These are phyloP conservation scores for Euura lappo DNA, from an alignment of 1,140 invertebrate species.

Conservation along the genomic window DNA sequence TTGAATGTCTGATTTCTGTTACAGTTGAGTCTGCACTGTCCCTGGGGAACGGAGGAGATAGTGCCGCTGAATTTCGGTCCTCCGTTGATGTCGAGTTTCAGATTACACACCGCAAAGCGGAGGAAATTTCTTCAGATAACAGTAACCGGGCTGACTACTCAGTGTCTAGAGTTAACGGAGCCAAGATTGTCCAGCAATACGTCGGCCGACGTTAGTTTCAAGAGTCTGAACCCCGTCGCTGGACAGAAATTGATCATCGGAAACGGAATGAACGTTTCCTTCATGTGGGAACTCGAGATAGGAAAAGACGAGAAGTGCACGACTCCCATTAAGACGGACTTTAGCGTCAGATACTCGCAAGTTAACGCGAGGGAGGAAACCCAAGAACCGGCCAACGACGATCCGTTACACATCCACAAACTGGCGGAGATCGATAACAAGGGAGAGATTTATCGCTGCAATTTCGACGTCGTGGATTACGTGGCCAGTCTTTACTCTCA, in stretches of 20 bases:
- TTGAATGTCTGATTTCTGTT: constrained; percentile 29
- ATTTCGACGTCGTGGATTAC: constrained; percentile 69
- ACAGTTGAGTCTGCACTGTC: constrained; percentile 72
- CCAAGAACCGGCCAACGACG: constrained; percentile 40
- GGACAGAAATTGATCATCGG: constrained; percentile 66
- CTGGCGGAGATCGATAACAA: constrained; percentile 50
- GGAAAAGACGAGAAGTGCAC: constrained; percentile 63
- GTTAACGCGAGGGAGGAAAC: constrained; percentile 58
- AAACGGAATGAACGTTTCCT: constrained; percentile 75
- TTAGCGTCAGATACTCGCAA: constrained; percentile 70
- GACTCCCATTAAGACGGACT: constrained; percentile 71
- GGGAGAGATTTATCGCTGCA: constrained; percentile 59
- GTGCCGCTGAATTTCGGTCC: constrained; percentile 80
- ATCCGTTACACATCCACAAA: constrained; percentile 57
- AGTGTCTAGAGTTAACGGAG: constrained; percentile 64
- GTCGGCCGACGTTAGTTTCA: constrained; percentile 63
- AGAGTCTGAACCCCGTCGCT: constrained; percentile 69
- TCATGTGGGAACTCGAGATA: constrained; percentile 82
- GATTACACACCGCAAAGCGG: constrained; percentile 80
- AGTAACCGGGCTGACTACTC: constrained; percentile 71
- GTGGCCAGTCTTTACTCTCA: constrained; percentile 58
- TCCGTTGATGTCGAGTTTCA: constrained; percentile 79
- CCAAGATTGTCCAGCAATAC: constrained; percentile 64
- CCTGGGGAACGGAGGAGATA: constrained; percentile 74
- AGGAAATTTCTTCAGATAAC: constrained; percentile 83